Conservation (phyloP, 2,888 invertebrate species). For the Byasa hedistus region DNA sequence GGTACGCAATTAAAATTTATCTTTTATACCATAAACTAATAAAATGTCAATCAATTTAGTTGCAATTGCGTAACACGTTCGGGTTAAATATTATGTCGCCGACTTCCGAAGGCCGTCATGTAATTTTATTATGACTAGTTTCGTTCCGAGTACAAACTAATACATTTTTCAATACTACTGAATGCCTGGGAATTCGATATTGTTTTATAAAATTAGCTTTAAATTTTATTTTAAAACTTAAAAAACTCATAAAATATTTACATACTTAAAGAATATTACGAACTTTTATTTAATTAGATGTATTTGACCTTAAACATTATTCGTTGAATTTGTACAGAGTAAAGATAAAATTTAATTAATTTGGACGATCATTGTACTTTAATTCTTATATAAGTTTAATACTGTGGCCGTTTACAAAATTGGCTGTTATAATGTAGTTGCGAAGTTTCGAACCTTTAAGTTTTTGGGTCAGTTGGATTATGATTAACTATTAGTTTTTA, state of each 20-base stretch:
- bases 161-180: too few relatives aligned
- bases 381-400: neutral
- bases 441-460: conserved; percentile 11
- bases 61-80: neutral
- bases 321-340: neutral
- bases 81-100: neutral
- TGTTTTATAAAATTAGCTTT: neutral
- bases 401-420: conserved; percentile 1
- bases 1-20: neutral
- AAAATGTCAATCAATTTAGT: neutral
- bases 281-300: too few relatives aligned
- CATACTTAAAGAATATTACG: too few relatives aligned
- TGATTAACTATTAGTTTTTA: neutral
- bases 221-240: neutral
- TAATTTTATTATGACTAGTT: neutral
- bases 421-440: neutral
- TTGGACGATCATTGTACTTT: neutral
- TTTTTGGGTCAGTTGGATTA: conserved; percentile 5
- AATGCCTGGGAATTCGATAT: too few relatives aligned
- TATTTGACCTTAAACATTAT: too few relatives aligned
- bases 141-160: too few relatives aligned
- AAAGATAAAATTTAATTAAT: neutral
- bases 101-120: neutral
- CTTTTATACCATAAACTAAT: neutral
- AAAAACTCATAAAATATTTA: too few relatives aligned